Evolutionary conservation across 2,113 vertebrate genomes (phyloP).

Genomic region (Poecilia latipinna): DNA sequence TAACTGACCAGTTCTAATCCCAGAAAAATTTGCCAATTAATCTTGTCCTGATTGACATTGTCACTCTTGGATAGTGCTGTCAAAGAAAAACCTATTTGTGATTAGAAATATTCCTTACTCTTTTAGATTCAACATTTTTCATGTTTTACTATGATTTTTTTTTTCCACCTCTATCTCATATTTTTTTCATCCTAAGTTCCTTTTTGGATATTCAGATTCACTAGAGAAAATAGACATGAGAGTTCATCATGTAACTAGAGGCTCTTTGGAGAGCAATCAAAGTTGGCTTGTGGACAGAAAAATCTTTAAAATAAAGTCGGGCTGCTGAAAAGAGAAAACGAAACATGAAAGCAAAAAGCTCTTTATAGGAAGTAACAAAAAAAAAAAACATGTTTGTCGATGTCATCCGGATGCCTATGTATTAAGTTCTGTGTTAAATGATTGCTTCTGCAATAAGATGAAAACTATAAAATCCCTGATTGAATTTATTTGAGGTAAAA

Average conservation of each 20-base stretch:
- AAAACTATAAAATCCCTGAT: neutral
- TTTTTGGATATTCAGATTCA: conserved; percentile 18
- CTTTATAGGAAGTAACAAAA: conserved; percentile 24
- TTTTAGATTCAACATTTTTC: neutral
- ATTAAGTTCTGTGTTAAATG: neutral
- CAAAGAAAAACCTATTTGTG: neutral
- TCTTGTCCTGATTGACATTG: neutral
- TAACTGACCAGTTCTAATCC: neutral
- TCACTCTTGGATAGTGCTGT: neutral
- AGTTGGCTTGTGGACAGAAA: conserved; percentile 28
- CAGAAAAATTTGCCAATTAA: neutral
- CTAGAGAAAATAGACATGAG: neutral
- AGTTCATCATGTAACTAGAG: conserved; percentile 14
- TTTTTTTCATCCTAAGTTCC: conserved; percentile 25
- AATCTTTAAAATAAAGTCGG: conserved; percentile 27
- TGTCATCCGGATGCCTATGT: neutral
- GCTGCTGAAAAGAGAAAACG: conserved; percentile 19
- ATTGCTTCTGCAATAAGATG: neutral
- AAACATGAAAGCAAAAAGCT: conserved; percentile 24
- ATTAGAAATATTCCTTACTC: neutral
- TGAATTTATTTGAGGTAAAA: neutral
- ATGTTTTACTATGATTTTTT: neutral
- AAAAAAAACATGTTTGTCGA: neutral
- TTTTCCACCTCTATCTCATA: neutral
- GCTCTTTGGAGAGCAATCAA: conserved; percentile 35